Percentiles rank a stretch among this genome's conserved stretches.
Conservation (phyloP, 2,797 vertebrate species). For the Threskiornis aethiopicus region DNA sequence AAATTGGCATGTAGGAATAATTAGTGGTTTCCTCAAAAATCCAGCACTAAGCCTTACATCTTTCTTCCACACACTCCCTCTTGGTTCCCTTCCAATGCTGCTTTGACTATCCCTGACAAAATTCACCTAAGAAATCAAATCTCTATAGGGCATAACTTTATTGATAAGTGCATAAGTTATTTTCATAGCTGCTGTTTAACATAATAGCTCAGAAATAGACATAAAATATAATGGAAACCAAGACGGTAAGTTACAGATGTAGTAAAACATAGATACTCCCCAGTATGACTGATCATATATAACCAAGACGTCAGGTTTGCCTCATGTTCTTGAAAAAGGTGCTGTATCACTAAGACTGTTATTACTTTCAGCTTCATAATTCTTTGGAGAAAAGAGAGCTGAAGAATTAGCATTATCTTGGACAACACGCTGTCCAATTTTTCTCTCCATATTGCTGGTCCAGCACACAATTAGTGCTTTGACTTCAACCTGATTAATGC, state of each 20-base stretch:
- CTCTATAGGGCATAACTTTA: neutral
- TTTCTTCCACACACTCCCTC: neutral
- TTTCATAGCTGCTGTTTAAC: neutral
- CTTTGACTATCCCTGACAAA: neutral
- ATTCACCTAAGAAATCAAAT: neutral
- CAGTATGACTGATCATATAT: neutral
- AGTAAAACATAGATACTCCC: neutral
- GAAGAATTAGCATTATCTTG: neutral
- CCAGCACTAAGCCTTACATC: neutral
- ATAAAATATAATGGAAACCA: neutral
- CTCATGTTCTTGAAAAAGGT: neutral
- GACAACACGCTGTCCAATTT: rapidly evolving
- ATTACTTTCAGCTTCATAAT: neutral
- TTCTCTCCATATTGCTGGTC: neutral
- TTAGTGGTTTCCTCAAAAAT: neutral
- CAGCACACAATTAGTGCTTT: neutral
- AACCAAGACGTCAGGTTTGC: neutral
- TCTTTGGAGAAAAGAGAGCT: neutral
- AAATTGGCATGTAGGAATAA: neutral
- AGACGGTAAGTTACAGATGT: neutral
- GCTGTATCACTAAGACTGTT: neutral
- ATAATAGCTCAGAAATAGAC: neutral
- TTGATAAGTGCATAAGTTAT: neutral
- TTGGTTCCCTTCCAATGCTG: neutral
- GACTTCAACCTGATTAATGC: neutral